Percentiles rank a stretch among this genome's conserved stretches.
Evolutionary conservation across 2,797 vertebrate genomes (phyloP).

Genomic region (Hyperoplus lanceolatus): DNA sequence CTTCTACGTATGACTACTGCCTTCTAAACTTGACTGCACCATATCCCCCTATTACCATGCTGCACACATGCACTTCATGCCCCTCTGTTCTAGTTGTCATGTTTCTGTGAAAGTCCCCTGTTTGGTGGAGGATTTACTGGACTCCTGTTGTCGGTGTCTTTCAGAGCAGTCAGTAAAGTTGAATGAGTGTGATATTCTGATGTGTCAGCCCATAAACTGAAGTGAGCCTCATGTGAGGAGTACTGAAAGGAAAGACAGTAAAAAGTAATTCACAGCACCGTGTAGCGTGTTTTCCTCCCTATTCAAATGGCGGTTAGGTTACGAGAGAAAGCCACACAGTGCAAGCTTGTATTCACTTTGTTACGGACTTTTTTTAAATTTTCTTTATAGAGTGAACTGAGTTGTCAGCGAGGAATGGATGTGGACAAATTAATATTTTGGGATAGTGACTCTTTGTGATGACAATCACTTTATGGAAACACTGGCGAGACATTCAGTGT

Average conservation of each 20-base stretch:
- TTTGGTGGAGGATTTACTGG: slow-evolving; percentile 57
- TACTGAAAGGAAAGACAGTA: slow-evolving; percentile 24
- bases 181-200: slow-evolving; percentile 32
- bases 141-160: slow-evolving; percentile 37
- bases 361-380: not conserved
- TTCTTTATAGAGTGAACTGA: slow-evolving; percentile 22
- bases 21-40: not conserved
- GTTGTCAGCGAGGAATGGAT: slow-evolving; percentile 1
- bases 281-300: slow-evolving; percentile 1
- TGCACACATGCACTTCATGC: slow-evolving; percentile 26
- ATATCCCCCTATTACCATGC: slow-evolving; percentile 31
- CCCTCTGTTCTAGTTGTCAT: slow-evolving; percentile 34
- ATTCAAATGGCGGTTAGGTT: slow-evolving; percentile 21
- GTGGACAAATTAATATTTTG: slow-evolving; percentile 14
- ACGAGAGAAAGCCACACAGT: not conserved
- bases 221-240: slow-evolving; percentile 14
- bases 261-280: slow-evolving; percentile 19
- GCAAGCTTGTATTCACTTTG: slow-evolving; percentile 5
- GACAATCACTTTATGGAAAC: slow-evolving; percentile 36
- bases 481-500: slow-evolving; percentile 5
- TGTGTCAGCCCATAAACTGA: slow-evolving; percentile 26
- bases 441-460: slow-evolving; percentile 30
- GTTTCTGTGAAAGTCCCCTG: slow-evolving; percentile 52
- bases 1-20: not conserved
- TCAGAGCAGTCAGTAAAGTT: slow-evolving; percentile 56